Conservation (phyloP, 2,888 invertebrate species). For the Stenchaetothrips biformis region DNA sequence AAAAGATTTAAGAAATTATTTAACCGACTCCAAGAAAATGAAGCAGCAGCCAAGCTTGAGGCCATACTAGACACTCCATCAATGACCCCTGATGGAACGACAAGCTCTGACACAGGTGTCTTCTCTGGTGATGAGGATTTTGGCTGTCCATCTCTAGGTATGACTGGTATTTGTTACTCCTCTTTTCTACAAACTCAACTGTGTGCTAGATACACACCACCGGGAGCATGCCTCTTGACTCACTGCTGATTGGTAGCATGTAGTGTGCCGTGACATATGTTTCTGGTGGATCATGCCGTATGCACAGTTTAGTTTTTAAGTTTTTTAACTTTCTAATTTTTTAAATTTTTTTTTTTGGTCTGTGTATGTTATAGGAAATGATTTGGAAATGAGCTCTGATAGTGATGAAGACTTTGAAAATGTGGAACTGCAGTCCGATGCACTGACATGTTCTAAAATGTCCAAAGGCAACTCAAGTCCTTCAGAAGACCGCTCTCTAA, state of each 20-base stretch:
- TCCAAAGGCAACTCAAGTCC: too few relatives aligned
- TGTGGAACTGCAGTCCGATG: neutral
- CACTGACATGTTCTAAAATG: too few relatives aligned
- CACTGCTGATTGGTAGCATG: too few relatives aligned
- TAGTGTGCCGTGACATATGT: too few relatives aligned
- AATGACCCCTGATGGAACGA: neutral
- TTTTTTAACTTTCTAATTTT: neutral
- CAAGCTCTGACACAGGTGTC: neutral
- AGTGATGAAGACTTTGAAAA: slow-evolving; percentile 11
- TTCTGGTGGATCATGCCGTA: too few relatives aligned
- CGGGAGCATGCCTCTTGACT: too few relatives aligned
- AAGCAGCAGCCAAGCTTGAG: neutral
- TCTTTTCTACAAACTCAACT: too few relatives aligned
- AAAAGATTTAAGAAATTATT: too few relatives aligned
- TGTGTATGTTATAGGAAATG: neutral
- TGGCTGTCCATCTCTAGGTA: neutral
- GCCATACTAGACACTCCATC: neutral
- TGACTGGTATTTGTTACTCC: neutral
- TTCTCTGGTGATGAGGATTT: slow-evolving; percentile 11
- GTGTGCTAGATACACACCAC: too few relatives aligned
- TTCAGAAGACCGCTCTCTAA: too few relatives aligned
- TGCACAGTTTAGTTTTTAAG: too few relatives aligned
- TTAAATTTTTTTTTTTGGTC: neutral
- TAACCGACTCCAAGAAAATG: too few relatives aligned
- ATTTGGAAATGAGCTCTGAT: neutral